Evolutionary conservation across 1,140 invertebrate genomes (phyloP).

Genomic region (Trichoplusia ni): DNA sequence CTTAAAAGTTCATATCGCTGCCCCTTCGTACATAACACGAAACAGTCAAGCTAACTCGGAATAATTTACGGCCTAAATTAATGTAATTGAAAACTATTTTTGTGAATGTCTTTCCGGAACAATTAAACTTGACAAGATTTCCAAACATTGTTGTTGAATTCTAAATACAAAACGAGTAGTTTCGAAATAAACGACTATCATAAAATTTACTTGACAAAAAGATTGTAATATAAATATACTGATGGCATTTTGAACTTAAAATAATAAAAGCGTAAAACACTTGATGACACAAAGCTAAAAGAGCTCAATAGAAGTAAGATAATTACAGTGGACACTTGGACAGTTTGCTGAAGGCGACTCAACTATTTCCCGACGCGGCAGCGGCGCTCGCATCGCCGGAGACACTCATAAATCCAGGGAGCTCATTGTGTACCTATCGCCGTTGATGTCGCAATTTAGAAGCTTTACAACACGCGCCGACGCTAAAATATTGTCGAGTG

Average conservation of each 20-base stretch:
- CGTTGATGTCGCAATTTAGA: constrained; percentile 57
- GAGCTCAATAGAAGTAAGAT: constrained; percentile 5
- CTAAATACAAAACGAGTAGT: too few relatives aligned
- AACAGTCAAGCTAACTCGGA: constrained; percentile 35
- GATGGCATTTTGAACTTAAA: background rate
- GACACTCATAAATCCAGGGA: constrained; percentile 48
- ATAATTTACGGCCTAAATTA: constrained; percentile 19
- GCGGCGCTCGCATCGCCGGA: background rate
- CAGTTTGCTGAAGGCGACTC: constrained; percentile 20
- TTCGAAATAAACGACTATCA: background rate
- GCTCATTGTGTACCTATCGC: constrained; percentile 59
- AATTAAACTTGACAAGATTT: background rate
- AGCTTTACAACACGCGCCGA: constrained; percentile 43
- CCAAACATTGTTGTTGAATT: background rate
- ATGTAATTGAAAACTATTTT: constrained; percentile 28
- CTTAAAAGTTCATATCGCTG: constrained; percentile 53
- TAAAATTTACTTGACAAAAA: too few relatives aligned
- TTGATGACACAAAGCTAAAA: background rate
- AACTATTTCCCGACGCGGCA: constrained; percentile 31
- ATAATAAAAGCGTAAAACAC: background rate
- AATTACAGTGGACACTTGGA: constrained; percentile 13
- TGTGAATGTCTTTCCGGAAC: background rate
- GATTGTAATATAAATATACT: too few relatives aligned
- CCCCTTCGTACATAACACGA: constrained; percentile 32
- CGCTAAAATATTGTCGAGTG: constrained; percentile 62